phyloP scores from a whole-genome alignment of 2,113 vertebrate species.

The Castor canadensis region DNA sequence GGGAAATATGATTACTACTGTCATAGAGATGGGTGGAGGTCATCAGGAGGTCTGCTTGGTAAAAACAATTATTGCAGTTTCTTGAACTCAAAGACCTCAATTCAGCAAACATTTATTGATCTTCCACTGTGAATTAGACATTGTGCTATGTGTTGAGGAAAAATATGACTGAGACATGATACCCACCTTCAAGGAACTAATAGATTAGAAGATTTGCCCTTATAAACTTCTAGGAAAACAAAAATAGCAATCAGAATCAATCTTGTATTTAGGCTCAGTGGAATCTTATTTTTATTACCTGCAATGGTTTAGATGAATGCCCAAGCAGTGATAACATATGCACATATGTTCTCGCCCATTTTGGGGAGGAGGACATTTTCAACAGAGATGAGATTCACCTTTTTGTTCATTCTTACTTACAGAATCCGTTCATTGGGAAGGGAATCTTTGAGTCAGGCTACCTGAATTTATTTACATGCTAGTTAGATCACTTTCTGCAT shows the following conservation, averaged over 20 bases:
- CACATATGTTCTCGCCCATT: background rate
- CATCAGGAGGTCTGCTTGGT: background rate
- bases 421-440: background rate
- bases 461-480: background rate
- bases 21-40: background rate
- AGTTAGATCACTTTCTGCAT: background rate
- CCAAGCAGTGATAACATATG: background rate
- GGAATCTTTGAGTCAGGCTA: background rate
- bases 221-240: background rate
- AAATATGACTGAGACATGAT: background rate
- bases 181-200: background rate
- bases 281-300: background rate
- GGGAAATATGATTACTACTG: background rate
- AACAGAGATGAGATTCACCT: background rate
- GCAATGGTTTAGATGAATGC: background rate
- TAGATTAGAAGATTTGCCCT: background rate
- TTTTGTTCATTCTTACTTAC: background rate
- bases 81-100: background rate
- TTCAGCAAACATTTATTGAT: background rate
- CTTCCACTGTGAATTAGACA: background rate
- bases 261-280: too few species aligned
- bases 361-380: background rate
- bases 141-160: background rate
- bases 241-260: background rate
- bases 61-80: background rate